Percentiles rank a stretch among this genome's conserved stretches.
Conservation (phyloP, 2,888 invertebrate genomes). For the Micropterix aruncella region DNA sequence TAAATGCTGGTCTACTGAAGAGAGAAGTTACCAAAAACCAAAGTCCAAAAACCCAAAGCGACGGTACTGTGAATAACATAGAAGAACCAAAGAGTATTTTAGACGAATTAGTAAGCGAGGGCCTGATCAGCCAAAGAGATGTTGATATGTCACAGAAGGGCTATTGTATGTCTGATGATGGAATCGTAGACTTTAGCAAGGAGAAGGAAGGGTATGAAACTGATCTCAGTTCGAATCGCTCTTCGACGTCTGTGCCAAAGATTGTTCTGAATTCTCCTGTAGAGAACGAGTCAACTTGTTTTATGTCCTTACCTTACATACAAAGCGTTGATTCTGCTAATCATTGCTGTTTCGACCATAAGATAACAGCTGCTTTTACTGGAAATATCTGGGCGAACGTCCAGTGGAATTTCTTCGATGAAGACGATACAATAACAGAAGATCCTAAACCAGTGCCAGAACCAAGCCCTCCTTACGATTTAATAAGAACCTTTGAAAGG, state of each 20-base stretch:
- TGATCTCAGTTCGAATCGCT: constrained; percentile 23
- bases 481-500: constrained; percentile 29
- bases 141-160: constrained; percentile 25
- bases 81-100: constrained; percentile 27
- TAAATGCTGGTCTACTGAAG: constrained; percentile 33
- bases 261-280: constrained; percentile 29
- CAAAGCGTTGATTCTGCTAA: constrained; percentile 16
- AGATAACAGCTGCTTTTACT: constrained; percentile 31
- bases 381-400: constrained; percentile 37
- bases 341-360: constrained; percentile 33
- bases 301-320: background rate
- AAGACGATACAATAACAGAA: constrained; percentile 24
- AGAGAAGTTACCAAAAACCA: constrained; percentile 18
- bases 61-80: constrained; percentile 7
- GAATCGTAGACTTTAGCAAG: constrained; percentile 23
- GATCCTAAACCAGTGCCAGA: background rate
- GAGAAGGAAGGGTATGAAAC: constrained; percentile 23
- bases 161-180: constrained; percentile 17
- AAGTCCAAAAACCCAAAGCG: constrained; percentile 17
- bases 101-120: constrained; percentile 32
- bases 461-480: constrained; percentile 21
- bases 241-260: constrained; percentile 23
- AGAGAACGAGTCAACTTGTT: constrained; percentile 24
- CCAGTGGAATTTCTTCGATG: constrained; percentile 33
- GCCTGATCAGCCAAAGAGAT: constrained; percentile 30